A percentile compares a stretch with the other conserved stretches of the same genome.
Evolutionary conservation across 1,140 invertebrate species (phyloP).

Genomic region (Euwallacea fornicatus): DNA sequence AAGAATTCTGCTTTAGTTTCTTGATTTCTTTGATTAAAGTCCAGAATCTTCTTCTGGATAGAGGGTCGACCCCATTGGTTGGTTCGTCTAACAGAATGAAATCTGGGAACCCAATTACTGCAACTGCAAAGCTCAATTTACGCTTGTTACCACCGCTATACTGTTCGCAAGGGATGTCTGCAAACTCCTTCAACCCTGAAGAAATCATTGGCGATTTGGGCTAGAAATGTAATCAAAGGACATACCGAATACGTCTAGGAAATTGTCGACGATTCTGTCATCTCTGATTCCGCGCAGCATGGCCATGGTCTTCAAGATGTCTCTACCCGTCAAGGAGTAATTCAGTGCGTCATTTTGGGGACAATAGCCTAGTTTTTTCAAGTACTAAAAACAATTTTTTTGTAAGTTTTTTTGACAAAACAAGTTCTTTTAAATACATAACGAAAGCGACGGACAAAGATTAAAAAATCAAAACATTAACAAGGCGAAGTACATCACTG

Average conservation of each 20-base stretch:
- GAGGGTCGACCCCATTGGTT: conserved; percentile 70
- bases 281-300: conserved; percentile 62
- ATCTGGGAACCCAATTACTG: conserved; percentile 74
- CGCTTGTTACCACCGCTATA: conserved; percentile 83
- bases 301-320: conserved; percentile 70
- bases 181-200: conserved; percentile 50
- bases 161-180: conserved; percentile 56
- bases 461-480: neutral
- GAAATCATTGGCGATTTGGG: neutral
- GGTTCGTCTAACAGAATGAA: conserved; percentile 76
- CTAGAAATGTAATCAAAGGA: neutral
- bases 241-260: conserved; percentile 61
- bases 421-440: too few relatives aligned
- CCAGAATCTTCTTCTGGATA: conserved; percentile 67
- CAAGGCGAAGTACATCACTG: neutral
- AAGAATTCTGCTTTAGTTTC: conserved; percentile 54
- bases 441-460: neutral
- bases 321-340: conserved; percentile 66
- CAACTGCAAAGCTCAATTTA: conserved; percentile 79
- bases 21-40: conserved; percentile 59
- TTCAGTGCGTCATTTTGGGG: conserved; percentile 74
- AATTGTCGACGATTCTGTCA: conserved; percentile 56
- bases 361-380: conserved; percentile 66
- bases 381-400: conserved; percentile 51
- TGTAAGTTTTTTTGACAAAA: too few relatives aligned